A percentile compares a stretch with the other conserved stretches of the same genome.
Evolutionary conservation across 2,113 vertebrate species (phyloP).

Genomic region (Prochilodus magdalenae): DNA sequence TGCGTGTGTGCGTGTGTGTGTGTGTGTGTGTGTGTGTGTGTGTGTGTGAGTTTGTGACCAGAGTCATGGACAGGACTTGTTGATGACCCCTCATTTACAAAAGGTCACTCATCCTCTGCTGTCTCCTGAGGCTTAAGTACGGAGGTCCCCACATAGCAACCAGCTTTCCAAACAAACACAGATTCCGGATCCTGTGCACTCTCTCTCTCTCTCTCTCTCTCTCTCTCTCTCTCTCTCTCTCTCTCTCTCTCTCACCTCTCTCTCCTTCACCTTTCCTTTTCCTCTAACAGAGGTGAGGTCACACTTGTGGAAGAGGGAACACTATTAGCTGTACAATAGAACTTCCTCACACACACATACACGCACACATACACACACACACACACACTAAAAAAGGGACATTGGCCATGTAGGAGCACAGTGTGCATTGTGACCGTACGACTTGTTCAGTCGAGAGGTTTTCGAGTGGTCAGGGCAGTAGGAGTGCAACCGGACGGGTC

Average conservation of each 20-base stretch:
- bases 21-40: not conserved
- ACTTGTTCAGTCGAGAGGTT: not conserved
- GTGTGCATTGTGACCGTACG: too few species aligned
- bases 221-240: too few species aligned
- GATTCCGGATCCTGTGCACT: not conserved
- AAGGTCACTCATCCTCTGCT: slow-evolving; percentile 4
- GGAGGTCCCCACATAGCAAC: slow-evolving; percentile 1
- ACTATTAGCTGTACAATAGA: slow-evolving; percentile 44
- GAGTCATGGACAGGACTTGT: slow-evolving; percentile 43
- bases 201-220: too few species aligned
- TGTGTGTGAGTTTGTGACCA: slow-evolving; percentile 10
- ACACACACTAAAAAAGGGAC: too few species aligned
- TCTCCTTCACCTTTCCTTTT: slow-evolving; percentile 25
- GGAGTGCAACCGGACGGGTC: not conserved
- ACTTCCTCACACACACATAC: slow-evolving; percentile 41
- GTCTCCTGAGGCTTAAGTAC: not conserved
- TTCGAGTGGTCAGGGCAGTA: not conserved
- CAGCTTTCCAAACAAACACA: slow-evolving; percentile 4
- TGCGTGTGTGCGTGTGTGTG: too few species aligned
- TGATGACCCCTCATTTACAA: not conserved
- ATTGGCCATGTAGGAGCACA: too few species aligned
- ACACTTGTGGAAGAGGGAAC: slow-evolving; percentile 31
- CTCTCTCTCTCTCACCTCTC: too few species aligned
- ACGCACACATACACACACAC: slow-evolving; percentile 29
- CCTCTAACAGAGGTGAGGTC: slow-evolving; percentile 35